A percentile compares a stretch with the other conserved stretches of the same genome.
Evolutionary conservation across 53 echinoderm and acorn worm species (phyloP).

Genomic region (Henricia sp.): DNA sequence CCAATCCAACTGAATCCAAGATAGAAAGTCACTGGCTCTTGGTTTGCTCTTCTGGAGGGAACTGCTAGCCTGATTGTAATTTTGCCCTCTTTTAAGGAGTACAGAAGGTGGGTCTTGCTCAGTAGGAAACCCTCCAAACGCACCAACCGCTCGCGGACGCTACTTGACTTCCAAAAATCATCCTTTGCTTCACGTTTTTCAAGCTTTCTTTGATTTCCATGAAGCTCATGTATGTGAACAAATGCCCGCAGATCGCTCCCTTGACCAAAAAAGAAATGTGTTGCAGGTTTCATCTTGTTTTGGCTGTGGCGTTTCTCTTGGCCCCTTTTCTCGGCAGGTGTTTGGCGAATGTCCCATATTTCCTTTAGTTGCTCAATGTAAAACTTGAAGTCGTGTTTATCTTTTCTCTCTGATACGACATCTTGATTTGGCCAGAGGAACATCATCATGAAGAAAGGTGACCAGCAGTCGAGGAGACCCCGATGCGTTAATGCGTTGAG

Average conservation of each 20-base stretch:
- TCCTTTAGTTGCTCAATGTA: neutral
- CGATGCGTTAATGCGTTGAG: too few relatives aligned
- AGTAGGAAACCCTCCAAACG: constrained; percentile 4
- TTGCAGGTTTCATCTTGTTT: neutral
- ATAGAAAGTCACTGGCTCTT: constrained; percentile 19
- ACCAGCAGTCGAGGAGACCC: too few relatives aligned
- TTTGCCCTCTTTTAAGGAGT: neutral
- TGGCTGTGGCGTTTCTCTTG: neutral
- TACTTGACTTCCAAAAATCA: neutral
- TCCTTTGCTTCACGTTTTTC: neutral
- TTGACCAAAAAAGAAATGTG: constrained; percentile 14
- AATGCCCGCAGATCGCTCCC: neutral
- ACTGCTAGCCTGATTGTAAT: neutral
- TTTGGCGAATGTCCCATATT: too few relatives aligned
- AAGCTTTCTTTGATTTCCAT: neutral
- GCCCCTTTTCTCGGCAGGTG: too few relatives aligned
- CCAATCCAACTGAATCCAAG: constrained; percentile 43
- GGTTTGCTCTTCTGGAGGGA: neutral
- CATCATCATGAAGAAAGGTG: constrained; percentile 63
- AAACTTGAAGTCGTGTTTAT: neutral
- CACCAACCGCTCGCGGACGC: neutral
- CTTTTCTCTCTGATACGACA: constrained; percentile 22
- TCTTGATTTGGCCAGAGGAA: constrained; percentile 63
- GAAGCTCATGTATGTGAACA: neutral
- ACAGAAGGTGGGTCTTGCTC: neutral